phyloP scores from a whole-genome alignment of 2,888 invertebrate species.

The Cerastoderma edule region DNA sequence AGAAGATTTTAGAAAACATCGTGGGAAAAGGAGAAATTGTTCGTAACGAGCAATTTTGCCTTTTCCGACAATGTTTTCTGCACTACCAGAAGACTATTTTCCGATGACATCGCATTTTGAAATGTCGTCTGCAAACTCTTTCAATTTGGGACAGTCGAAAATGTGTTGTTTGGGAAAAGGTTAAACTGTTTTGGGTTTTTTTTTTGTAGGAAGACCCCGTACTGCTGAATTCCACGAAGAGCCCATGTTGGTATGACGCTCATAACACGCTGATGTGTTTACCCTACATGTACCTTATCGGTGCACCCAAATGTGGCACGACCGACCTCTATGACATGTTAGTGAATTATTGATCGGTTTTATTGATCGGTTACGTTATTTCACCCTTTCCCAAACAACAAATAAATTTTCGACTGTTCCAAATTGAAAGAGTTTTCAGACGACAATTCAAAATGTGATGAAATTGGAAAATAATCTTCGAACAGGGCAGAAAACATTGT shows the following conservation, averaged over 20 bases:
- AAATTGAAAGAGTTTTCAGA: no score
- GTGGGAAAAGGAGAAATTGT: background rate
- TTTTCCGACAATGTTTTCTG: slow-evolving; percentile 4
- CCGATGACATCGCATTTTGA: no score
- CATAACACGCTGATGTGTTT: slow-evolving; percentile 41
- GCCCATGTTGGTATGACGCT: slow-evolving; percentile 42
- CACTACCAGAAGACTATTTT: background rate
- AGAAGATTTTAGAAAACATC: no score
- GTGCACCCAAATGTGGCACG: slow-evolving; percentile 61
- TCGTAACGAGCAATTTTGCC: background rate
- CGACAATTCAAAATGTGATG: no score
- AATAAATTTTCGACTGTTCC: no score
- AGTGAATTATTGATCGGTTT: background rate
- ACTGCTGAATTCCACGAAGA: slow-evolving; percentile 31
- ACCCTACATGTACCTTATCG: slow-evolving; percentile 57
- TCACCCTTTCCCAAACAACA: no score
- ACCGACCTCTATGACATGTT: slow-evolving; percentile 53
- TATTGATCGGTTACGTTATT: no score
- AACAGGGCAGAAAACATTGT: no score
- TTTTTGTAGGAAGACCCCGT: background rate
- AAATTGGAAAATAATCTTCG: no score
- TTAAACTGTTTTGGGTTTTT: background rate
- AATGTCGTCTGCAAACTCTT: no score
- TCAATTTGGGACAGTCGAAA: no score
- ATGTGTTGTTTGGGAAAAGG: no score